phyloP scores from a whole-genome alignment of 2,797 vertebrate genomes.

The Acipenser ruthenus region DNA sequence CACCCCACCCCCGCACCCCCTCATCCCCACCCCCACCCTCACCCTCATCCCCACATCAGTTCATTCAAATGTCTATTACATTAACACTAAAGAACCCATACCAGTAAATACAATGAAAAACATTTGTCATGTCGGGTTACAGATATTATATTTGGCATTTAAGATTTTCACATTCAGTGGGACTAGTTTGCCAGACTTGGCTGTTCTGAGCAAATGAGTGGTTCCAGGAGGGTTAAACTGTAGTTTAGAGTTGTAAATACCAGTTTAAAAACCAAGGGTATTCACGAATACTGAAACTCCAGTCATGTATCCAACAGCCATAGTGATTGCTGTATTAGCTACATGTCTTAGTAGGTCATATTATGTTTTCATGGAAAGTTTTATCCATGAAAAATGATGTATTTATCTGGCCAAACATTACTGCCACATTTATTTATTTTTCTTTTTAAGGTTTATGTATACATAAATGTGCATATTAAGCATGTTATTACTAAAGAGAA shows the following conservation, averaged over 20 bases:
- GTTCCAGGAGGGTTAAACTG: background rate
- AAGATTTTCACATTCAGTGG: background rate
- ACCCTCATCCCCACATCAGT: too few species aligned
- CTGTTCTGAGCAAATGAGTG: background rate
- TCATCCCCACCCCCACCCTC: too few species aligned
- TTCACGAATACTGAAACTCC: constrained; percentile 32
- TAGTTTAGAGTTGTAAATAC: constrained; percentile 19
- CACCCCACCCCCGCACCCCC: too few species aligned
- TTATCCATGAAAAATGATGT: background rate
- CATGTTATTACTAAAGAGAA: constrained; percentile 11
- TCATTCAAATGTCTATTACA: too few species aligned
- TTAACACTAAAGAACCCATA: too few species aligned
- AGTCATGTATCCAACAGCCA: constrained; percentile 6
- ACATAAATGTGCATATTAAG: constrained; percentile 4
- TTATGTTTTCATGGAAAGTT: background rate
- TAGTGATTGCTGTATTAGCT: background rate
- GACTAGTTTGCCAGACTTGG: background rate
- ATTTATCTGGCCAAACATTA: background rate
- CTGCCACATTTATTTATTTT: constrained; percentile 2
- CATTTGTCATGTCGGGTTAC: too few species aligned
- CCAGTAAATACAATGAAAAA: too few species aligned
- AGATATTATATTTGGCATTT: too few species aligned
- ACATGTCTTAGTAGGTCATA: constrained; percentile 1
- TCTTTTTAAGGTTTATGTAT: constrained; percentile 2
- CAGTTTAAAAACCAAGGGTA: constrained; percentile 18